Conservation (phyloP, 1,140 invertebrate genomes). For the Drosophila melanica region DNA sequence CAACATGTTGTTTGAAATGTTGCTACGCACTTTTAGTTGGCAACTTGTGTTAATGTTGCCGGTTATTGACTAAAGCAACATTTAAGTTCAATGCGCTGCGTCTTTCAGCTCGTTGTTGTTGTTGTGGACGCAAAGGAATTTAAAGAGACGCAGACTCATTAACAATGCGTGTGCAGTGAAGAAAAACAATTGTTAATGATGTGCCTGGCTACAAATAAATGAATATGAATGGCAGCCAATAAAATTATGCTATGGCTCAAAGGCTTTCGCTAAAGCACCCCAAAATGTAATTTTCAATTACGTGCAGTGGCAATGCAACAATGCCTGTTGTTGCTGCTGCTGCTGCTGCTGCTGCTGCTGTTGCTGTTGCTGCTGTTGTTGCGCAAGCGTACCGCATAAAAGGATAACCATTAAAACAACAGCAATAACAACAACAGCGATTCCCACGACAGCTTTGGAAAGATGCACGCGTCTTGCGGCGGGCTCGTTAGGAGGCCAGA, state of each 20-base stretch:
- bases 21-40: conserved; percentile 33
- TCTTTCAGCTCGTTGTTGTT: conserved; percentile 7
- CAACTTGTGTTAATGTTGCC: conserved; percentile 15
- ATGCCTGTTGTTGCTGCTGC: conserved; percentile 34
- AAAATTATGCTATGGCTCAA: conserved; percentile 68
- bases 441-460: conserved; percentile 75
- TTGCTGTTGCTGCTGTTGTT: conserved; percentile 36
- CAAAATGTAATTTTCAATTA: conserved; percentile 67
- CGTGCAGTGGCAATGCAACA: conserved; percentile 53
- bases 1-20: conserved; percentile 17
- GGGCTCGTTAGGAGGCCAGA: conserved; percentile 69
- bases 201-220: conserved; percentile 65
- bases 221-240: conserved; percentile 74
- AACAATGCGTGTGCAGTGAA: conserved; percentile 5
- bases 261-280: conserved; percentile 48
- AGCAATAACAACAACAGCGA: conserved; percentile 34
- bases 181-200: conserved; percentile 29
- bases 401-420: conserved; percentile 74
- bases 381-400: conserved; percentile 75
- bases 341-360: conserved; percentile 45
- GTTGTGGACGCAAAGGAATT: conserved; percentile 3
- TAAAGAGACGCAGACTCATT: conserved; percentile 29
- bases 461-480: conserved; percentile 69
- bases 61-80: conserved; percentile 4
- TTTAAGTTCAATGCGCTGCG: conserved; percentile 65